phyloP scores from a whole-genome alignment of 2,113 vertebrate species.

The Grantiella picta region DNA sequence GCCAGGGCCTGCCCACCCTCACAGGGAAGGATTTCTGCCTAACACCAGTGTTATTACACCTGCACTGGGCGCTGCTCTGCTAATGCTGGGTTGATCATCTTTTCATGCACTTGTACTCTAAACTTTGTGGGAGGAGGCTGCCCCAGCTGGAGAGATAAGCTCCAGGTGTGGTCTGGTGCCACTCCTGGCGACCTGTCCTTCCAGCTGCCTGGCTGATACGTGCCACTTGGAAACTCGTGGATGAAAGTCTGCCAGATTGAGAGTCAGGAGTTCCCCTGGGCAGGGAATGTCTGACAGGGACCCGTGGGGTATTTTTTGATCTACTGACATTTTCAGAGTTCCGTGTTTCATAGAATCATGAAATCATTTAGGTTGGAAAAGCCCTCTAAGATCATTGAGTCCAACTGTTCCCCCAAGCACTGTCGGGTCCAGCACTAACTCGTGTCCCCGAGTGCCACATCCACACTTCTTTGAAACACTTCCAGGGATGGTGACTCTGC shows the following conservation, averaged over 20 bases:
- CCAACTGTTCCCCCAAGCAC: background rate
- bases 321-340: background rate
- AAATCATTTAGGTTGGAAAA: background rate
- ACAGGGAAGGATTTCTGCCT: background rate
- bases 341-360: background rate
- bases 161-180: background rate
- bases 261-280: background rate
- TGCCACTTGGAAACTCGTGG: background rate
- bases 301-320: accelerated
- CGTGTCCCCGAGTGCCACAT: background rate
- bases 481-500: background rate
- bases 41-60: background rate
- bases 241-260: background rate
- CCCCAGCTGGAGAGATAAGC: background rate
- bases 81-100: background rate
- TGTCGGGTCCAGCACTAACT: background rate
- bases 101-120: background rate
- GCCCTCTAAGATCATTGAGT: background rate
- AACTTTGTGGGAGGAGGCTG: constrained; percentile 18
- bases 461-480: background rate
- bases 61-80: background rate
- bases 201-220: background rate
- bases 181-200: background rate
- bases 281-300: background rate
- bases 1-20: background rate